Evolutionary conservation across 2,888 invertebrate species (phyloP), one percentile per base, ranked within the genome.

Genomic region (Nomada goodeniana): DNA sequence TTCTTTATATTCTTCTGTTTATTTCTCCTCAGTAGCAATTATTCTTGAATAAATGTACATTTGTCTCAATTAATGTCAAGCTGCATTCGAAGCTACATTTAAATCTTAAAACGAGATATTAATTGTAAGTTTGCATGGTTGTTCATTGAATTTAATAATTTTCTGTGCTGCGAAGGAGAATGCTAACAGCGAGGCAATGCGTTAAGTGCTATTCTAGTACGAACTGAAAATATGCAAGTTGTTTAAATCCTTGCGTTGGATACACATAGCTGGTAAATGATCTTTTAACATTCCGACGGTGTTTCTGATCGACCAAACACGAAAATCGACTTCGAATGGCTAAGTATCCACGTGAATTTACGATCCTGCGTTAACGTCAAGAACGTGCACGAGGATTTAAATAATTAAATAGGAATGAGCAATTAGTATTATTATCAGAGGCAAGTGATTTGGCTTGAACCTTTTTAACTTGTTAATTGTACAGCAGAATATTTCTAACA

Each of bases 301-400:
- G 82, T 80, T 44, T 10, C 50, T 20, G 47, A 23, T 29, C 71
- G 71, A 29, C 59, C 55, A 70, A 60, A 55, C 55, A 68, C 79
- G 79, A 72, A 76, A 82, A 82, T 78, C 74, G 67, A 5, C 59
- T 50, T 9, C 69, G 82, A 82, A 80, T 78, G 60, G 79, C 75
- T 76, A 80, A 82, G 59, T 68, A 72, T 68, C 55, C 44, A 47
- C 59, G 71, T 50, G 68, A 18, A 70, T 26, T 36, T 11, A 20
- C 65, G 52, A 26, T 47, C 60, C 20, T 26, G 18, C 29, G 77
- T 81, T 78, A 36, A 73, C 81, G 47, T 81, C 78, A 81, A 47
- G 47, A n/a, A 59, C 69, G 69, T 60, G 76, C 26, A 20, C 57
- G 1, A 63, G 65, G 29, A 81, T 81, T 69, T 65, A 42, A 69